phyloP scores from a whole-genome alignment of 2,888 invertebrate species.

The Lochmaea crataegi region DNA sequence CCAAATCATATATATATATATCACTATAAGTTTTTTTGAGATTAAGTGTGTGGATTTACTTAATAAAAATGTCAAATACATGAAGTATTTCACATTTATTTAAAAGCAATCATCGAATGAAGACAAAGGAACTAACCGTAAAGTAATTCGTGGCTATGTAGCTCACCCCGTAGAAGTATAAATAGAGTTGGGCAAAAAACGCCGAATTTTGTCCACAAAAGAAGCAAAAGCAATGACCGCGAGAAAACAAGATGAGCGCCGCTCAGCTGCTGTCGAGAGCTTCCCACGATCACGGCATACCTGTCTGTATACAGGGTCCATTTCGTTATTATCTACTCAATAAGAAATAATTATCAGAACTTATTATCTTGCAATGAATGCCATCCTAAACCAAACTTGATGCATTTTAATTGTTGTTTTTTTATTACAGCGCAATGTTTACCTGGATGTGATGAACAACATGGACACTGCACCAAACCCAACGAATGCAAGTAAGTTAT shows the following conservation, averaged over 20 bases:
- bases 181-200: slow-evolving; percentile 54
- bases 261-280: slow-evolving; percentile 62
- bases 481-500: slow-evolving; percentile 96
- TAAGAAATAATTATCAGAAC: slow-evolving; percentile 44
- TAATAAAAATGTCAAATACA: no score
- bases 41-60: no score
- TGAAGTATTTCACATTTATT: not conserved
- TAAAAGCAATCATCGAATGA: not conserved
- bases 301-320: slow-evolving; percentile 63
- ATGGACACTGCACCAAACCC: slow-evolving; percentile 92
- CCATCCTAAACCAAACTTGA: slow-evolving; percentile 29
- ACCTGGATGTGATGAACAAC: slow-evolving; percentile 90
- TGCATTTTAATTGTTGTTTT: slow-evolving; percentile 40
- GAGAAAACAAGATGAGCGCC: slow-evolving; percentile 62
- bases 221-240: slow-evolving; percentile 63
- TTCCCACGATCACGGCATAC: slow-evolving; percentile 65
- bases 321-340: slow-evolving; percentile 47
- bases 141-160: not conserved
- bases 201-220: slow-evolving; percentile 63
- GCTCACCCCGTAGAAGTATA: slow-evolving; percentile 43
- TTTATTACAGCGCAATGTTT: slow-evolving; percentile 89
- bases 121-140: slow-evolving; percentile 1
- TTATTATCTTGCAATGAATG: slow-evolving; percentile 34
- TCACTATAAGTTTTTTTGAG: no score
- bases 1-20: no score